Base-by-base conservation (phyloP, 2,113 vertebrate genomes). In the Heterocephalus glaber region DNA sequence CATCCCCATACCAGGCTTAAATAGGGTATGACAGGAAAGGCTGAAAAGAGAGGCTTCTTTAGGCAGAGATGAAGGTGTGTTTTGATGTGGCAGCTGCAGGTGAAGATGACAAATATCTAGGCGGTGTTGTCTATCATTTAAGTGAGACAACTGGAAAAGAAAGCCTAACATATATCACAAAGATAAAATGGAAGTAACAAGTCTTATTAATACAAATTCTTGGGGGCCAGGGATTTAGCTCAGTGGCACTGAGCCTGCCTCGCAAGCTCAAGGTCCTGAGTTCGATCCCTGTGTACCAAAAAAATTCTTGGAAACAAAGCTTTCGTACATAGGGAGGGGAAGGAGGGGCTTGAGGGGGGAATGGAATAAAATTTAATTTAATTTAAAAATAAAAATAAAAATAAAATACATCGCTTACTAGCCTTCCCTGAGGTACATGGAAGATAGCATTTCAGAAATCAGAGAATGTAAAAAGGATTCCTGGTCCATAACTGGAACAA, bases 391-490 rank as follows among this genome's bases (percentile, higher is more conserved):
- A 49, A 5, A 76, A 76, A n/a, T n/a, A 49, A 49, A 49, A 49
- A 6, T 49, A 49, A 5, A 76, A 76, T 14, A 13, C 19, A 80
- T 19, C 47, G 68, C 56, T 54, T 28, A 92, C 30, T 28, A 30
- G 47, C 61, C 22, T 68, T 90, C 89, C 56, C 66, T 24, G 5
- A 49, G 35, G 54, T 16, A 49, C 20, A 38, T 1, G 66, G 28
- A 89, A 95, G 47, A 84, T 2, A 35, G 16, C 5, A 77, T 82
- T 94, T 92, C 72, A 94, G 77, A 94, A 94, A 91, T 19, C 22
- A 60, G 47, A 58, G 19, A 81, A 81, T 28, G 35, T 44, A 74
- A 41, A 63, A 26, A 86, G 56, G 33, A 61, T 24, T 11, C 20
- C 47, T 49, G 58, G 10, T 76, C 77, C 95, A 41, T 65, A 66